These are phyloP conservation scores for Manacus vitellinus DNA, from an alignment of 2,113 vertebrate species.

Conservation along the genomic window DNA sequence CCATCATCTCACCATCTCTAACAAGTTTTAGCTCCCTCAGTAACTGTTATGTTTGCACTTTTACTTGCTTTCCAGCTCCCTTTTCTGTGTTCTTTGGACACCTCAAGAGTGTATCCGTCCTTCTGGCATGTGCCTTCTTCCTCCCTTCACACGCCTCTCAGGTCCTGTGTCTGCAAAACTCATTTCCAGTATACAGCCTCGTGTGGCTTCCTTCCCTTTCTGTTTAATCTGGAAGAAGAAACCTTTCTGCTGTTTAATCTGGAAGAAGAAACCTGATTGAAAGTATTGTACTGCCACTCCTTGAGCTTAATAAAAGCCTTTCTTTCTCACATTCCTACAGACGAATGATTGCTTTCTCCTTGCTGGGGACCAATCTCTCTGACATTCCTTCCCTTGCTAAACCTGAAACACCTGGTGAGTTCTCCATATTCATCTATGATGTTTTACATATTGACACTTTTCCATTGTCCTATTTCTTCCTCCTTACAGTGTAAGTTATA, in stretches of 20 bases:
- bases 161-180: not conserved
- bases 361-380: not conserved
- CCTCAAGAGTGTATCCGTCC: not conserved
- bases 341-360: not conserved
- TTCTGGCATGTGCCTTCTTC: not conserved
- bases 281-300: not conserved
- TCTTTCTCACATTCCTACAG: not conserved
- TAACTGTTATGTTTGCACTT: not conserved
- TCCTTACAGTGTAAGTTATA: rapidly evolving
- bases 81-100: slow-evolving; percentile 6
- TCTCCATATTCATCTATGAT: not conserved
- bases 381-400: not conserved
- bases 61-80: not conserved
- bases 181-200: not conserved
- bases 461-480: not conserved
- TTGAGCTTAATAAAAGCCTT: not conserved
- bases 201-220: not conserved
- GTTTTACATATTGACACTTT: not conserved
- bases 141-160: not conserved
- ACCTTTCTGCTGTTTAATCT: slow-evolving; percentile 2
- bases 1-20: not conserved
- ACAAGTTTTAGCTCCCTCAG: not conserved
- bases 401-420: not conserved
- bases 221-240: slow-evolving; percentile 32
- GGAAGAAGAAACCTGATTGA: slow-evolving; percentile 12